Base-by-base conservation (phyloP, 1,140 invertebrate species). In the Leptinotarsa undecemlineata region DNA sequence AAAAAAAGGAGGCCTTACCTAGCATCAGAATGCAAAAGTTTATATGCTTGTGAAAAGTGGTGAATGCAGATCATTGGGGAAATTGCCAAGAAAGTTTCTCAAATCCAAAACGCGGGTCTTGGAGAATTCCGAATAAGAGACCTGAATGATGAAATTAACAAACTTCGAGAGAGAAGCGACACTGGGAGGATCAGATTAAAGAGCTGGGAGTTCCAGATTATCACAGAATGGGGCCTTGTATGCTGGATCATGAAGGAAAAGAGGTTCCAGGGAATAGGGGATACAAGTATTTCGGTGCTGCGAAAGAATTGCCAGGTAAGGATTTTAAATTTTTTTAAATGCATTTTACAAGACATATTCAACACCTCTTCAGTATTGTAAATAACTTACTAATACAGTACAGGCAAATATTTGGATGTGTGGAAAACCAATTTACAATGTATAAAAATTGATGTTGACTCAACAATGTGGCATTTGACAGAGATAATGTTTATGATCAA, bases 281-380 rank as follows among this genome's bases (percentile, higher is more conserved):
- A 0, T 99, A 99, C 84, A 99, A 99, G 87, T 99, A 99, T 87
- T 99, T 99, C 87, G 98, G 98, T 71, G 98, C 98, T 48, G 97
- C 98, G 1, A 98, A 99, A 87, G 98, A 99, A 87, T 87, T 99
- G 79, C 98, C 98, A 21, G 94, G 90, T 91, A 83, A 78, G 67
- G 13, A 23, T 23, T 4, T 23, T 23, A 23, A 23, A n/a, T n/a
- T 23, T 23, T 23, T 23, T 0, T 23, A 23, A 23, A 23, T 23
- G 3, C 23, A 23, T 0, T 23, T 23, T 23, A 23, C 3, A 23
- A 23, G 23, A 4, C 23, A 23, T 23, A 23, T 23, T 23, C 21
- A 23, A 23, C 21, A 23, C 21, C 21, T 2, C 21, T 23, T 2
- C 21, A 23, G 21, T 23, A 21, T 21, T 21, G 21, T 21, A 21